phyloP scores from a whole-genome alignment of 92 coral and sea anemone genomes.

The Diadumene lineata region DNA sequence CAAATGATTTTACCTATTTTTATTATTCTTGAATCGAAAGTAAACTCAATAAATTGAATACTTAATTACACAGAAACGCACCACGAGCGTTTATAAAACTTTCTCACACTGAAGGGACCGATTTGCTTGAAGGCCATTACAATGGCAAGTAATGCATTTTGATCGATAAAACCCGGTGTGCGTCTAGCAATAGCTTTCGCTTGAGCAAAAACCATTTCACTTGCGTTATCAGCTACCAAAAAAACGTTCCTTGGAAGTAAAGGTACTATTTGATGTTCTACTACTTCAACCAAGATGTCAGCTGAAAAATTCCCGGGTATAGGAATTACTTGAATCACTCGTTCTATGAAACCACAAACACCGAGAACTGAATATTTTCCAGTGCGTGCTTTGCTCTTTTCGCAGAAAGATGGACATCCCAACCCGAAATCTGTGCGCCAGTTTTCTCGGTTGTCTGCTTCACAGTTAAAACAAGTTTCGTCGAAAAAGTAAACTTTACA shows the following conservation, averaged over 20 bases:
- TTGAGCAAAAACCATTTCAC: conserved; percentile 23
- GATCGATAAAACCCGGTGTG: conserved; percentile 11
- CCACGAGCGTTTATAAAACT: not conserved
- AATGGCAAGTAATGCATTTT: conserved; percentile 19
- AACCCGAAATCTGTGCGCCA: conserved; percentile 28
- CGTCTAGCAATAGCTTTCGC: conserved; percentile 14
- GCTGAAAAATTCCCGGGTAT: conserved; percentile 27
- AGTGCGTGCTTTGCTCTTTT: conserved; percentile 5
- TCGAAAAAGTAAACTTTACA: conserved; percentile 28
- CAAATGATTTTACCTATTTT: too few species aligned
- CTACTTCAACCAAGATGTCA: conserved; percentile 9
- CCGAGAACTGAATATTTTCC: conserved; percentile 22
- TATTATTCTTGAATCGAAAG: too few species aligned
- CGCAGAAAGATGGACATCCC: conserved; percentile 32
- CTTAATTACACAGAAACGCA: not conserved
- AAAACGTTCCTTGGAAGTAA: conserved; percentile 31
- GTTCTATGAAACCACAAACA: conserved; percentile 29
- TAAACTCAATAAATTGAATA: not conserved
- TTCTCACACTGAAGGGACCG: not conserved
- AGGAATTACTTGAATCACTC: conserved; percentile 28
- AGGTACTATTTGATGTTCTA: conserved; percentile 25
- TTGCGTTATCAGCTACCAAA: conserved; percentile 52
- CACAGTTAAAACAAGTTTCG: conserved; percentile 13
- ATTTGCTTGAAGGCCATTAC: conserved; percentile 23
- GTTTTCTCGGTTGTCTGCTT: conserved; percentile 23